These are phyloP conservation scores for Microtus ochrogaster DNA, from an alignment of 2,113 vertebrate species.

Conservation along the genomic window DNA sequence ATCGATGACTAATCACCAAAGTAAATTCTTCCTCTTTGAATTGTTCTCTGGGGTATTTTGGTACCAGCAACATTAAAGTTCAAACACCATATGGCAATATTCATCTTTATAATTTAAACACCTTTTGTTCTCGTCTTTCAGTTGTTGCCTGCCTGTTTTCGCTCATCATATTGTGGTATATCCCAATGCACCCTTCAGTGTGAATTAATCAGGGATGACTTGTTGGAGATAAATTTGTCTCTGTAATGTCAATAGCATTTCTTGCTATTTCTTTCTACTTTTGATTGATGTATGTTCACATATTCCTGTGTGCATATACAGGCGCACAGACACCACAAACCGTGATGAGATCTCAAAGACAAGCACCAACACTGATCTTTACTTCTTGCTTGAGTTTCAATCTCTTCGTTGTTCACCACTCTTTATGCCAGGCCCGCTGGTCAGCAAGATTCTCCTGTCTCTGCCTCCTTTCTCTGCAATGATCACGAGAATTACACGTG, in stretches of 20 bases:
- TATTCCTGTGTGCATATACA: no score
- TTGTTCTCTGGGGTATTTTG: neutral
- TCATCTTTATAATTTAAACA: neutral
- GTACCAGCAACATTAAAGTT: neutral
- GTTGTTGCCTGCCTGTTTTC: neutral
- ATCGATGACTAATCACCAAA: neutral
- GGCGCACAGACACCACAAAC: fast-evolving
- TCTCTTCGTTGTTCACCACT: neutral
- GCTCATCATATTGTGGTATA: neutral
- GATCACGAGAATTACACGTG: no score
- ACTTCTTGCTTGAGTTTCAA: neutral
- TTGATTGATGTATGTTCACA: neutral
- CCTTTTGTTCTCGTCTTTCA: neutral
- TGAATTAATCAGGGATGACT: neutral
- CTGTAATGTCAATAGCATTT: neutral
- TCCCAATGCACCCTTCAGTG: neutral
- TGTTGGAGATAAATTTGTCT: neutral
- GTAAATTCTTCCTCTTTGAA: neutral
- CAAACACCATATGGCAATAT: neutral
- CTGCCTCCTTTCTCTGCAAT: neutral
- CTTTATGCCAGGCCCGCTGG: no score
- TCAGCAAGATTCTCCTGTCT: neutral
- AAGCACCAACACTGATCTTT: neutral
- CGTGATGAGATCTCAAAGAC: neutral
- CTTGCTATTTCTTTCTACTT: neutral